Conservation (phyloP, 2,113 vertebrate species). For the Eidolon helvum region DNA sequence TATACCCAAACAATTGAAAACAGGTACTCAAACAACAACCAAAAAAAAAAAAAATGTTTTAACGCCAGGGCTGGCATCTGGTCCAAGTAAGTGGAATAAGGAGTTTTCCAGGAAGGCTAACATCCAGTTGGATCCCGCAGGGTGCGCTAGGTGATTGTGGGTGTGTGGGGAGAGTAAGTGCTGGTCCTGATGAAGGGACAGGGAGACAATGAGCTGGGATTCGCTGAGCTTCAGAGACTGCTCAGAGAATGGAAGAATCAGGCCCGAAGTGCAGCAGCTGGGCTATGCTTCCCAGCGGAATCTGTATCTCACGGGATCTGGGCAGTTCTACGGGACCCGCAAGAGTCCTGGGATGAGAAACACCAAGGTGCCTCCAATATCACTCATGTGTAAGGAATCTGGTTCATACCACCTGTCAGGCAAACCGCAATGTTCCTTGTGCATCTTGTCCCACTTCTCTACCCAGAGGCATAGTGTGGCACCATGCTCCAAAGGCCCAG, state of each 20-base stretch:
- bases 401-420: neutral
- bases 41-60: neutral
- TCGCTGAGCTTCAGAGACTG: neutral
- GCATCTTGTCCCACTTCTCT: neutral
- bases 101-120: no score
- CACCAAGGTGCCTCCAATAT: neutral
- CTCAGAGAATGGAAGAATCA: neutral
- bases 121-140: neutral
- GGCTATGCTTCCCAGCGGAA: no score
- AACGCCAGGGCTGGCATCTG: neutral
- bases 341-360: no score
- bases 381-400: neutral
- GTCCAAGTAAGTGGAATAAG: neutral
- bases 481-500: neutral
- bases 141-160: fast-evolving
- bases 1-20: neutral
- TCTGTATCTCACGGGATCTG: fast-evolving
- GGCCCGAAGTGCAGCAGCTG: fast-evolving
- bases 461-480: neutral
- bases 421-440: neutral
- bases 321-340: fast-evolving
- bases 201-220: fast-evolving
- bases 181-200: fast-evolving
- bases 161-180: no score
- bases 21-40: neutral